Evolutionary conservation across 2,888 invertebrate species (phyloP).

Genomic region (Drosophila neoperkinsi): DNA sequence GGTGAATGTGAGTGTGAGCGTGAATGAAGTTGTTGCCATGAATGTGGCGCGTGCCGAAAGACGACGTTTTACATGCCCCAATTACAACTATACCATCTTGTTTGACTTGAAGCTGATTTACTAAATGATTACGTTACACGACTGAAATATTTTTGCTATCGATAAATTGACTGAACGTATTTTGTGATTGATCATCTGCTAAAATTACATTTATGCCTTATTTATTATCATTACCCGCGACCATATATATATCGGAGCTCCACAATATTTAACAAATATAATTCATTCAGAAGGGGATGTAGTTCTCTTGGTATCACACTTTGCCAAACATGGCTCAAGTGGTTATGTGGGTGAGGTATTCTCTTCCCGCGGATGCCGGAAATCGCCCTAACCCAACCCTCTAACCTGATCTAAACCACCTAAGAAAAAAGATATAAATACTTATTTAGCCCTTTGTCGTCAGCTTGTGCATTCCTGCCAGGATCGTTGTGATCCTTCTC

Average conservation of each 20-base stretch:
- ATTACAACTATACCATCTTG: not conserved
- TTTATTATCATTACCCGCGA: too few species aligned
- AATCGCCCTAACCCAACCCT: not conserved
- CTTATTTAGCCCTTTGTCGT: not conserved
- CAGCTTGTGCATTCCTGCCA: accelerated
- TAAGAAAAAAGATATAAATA: not conserved
- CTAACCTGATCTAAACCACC: not conserved
- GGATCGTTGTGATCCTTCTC: not conserved
- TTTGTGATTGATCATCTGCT: not conserved
- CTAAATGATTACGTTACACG: not conserved
- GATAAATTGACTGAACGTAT: not conserved
- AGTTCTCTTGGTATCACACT: too few species aligned
- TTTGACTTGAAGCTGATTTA: too few species aligned
- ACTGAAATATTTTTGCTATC: not conserved
- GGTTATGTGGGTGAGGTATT: not conserved
- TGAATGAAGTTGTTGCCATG: slow-evolving; percentile 11
- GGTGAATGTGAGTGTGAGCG: slow-evolving; percentile 5
- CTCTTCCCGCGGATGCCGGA: not conserved
- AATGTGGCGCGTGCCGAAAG: slow-evolving; percentile 24
- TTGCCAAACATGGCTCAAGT: not conserved
- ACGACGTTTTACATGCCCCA: slow-evolving; percentile 4
- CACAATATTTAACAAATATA: not conserved
- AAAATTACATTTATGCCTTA: not conserved
- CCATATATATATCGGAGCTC: not conserved
- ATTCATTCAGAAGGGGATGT: not conserved